Evolutionary conservation across 2,113 vertebrate species (phyloP).

Genomic region (Trematocara variabile): DNA sequence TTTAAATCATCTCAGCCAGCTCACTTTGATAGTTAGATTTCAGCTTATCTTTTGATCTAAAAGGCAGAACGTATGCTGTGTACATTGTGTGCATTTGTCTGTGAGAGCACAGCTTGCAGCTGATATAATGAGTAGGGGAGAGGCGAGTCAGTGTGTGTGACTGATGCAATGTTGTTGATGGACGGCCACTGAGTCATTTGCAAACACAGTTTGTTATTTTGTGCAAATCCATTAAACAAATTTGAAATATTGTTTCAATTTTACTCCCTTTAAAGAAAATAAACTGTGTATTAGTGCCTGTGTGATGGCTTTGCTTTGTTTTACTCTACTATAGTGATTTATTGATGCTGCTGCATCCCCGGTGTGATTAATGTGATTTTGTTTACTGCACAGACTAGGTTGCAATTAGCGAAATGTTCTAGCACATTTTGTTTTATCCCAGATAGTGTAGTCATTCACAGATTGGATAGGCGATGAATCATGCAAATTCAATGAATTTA

Average conservation of each 20-base stretch:
- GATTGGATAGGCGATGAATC: constrained; percentile 47
- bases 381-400: constrained; percentile 39
- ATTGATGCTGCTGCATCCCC: constrained; percentile 3
- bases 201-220: constrained; percentile 27
- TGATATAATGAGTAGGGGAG: constrained; percentile 22
- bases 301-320: constrained; percentile 31
- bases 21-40: background rate
- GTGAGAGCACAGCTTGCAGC: constrained; percentile 19
- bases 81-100: constrained; percentile 1
- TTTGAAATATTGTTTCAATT: constrained; percentile 5
- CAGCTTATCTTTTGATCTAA: background rate
- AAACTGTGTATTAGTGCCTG: background rate
- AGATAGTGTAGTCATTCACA: constrained; percentile 42
- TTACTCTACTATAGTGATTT: constrained; percentile 24
- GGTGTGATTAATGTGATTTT: constrained; percentile 37
- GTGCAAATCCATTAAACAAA: constrained; percentile 12
- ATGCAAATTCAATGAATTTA: constrained; percentile 22
- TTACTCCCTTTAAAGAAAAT: constrained; percentile 9
- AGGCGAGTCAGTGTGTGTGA: constrained; percentile 40
- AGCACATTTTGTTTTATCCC: constrained; percentile 40
- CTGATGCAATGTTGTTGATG: constrained; percentile 40
- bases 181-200: constrained; percentile 34
- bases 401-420: constrained; percentile 50
- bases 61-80: background rate
- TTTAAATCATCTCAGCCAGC: background rate